Conservation (phyloP, 2,113 vertebrate genomes). For the Tachysurus vachellii region DNA sequence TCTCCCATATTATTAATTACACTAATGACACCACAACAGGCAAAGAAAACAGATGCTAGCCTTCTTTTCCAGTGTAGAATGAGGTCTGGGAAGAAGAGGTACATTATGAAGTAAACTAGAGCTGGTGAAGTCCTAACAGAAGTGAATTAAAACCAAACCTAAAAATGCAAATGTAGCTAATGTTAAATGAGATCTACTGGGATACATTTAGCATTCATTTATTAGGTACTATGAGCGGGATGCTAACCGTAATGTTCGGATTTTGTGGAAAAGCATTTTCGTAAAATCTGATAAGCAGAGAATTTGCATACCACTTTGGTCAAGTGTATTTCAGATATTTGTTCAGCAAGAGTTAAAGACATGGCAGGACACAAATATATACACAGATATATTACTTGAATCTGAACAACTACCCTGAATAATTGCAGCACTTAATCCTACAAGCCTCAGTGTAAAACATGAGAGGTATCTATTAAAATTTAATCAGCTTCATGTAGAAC, state of each 20-base stretch:
- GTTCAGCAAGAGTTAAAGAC: not conserved
- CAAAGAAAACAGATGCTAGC: slow-evolving; percentile 63
- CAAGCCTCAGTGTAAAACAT: slow-evolving; percentile 33
- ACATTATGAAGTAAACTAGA: not conserved
- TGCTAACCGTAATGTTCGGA: not conserved
- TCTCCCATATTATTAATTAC: slow-evolving; percentile 71
- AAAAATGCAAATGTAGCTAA: not conserved
- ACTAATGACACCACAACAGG: slow-evolving; percentile 68
- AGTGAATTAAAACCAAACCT: not conserved
- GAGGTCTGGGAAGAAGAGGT: slow-evolving; percentile 36
- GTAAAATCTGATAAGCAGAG: not conserved
- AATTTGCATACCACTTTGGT: not conserved
- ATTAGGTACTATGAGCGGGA: not conserved
- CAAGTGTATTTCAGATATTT: not conserved
- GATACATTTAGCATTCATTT: not conserved
- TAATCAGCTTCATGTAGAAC: slow-evolving; percentile 43
- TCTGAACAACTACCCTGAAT: slow-evolving; percentile 13
- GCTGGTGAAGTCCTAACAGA: not conserved
- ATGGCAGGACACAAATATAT: slow-evolving; percentile 14
- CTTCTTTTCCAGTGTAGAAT: slow-evolving; percentile 57
- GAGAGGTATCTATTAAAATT: slow-evolving; percentile 43
- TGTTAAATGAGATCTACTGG: not conserved
- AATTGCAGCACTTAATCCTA: slow-evolving; percentile 41
- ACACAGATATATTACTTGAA: not conserved
- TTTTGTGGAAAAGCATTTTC: not conserved